Base-by-base conservation (phyloP, 2,888 invertebrate genomes). In the Petrolisthes cinctipes region DNA sequence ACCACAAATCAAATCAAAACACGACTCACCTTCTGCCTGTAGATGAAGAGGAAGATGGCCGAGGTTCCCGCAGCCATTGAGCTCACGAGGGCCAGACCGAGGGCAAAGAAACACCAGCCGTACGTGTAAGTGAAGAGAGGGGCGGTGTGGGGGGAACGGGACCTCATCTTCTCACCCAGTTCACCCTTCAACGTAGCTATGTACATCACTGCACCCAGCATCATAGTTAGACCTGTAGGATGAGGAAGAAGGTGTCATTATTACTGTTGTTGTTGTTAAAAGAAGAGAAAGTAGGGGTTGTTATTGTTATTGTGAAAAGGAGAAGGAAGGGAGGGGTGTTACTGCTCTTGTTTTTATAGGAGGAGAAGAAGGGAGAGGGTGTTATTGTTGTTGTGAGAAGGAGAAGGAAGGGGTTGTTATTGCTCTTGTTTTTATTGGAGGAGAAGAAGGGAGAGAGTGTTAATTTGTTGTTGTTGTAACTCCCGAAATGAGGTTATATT, bases 161-260 rank as follows among this genome's bases (percentile, higher is more conserved):
- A 95, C 90, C 96, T 95, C 89, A 97, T 94, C 93, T 97, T 97
- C 92, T 96, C 96, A 78, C 97, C 97, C 79, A 97, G 95, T 94
- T 97, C 97, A 11, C 97, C 96, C 93, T 97, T 97, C 93, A 97
- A 96, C 92, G 97, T 96, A 86, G 97, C 97, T 94, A 97, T 97
- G 94, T 97, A 97, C 94, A 97, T 97, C 92, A 97, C 97, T 93
- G 97, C 95, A 82, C 97, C 97, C 91, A 97, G 96, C 92, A 97
- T 95, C 96, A 97, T 97, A 91, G 97, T 57, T 56, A 80, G 71
- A 6, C 85, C 85, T 85, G 85, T 4, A 14, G 37, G 61, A 81
- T 57, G 61, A 17, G 17, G 51, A 37, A 37, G 78, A 51, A 78
- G 17, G 17, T 1, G 61, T 61, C 17, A 9, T 14, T 14, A 9